Evolutionary conservation across 2,888 invertebrate species (phyloP).

Genomic region (Agrilus biguttatus): DNA sequence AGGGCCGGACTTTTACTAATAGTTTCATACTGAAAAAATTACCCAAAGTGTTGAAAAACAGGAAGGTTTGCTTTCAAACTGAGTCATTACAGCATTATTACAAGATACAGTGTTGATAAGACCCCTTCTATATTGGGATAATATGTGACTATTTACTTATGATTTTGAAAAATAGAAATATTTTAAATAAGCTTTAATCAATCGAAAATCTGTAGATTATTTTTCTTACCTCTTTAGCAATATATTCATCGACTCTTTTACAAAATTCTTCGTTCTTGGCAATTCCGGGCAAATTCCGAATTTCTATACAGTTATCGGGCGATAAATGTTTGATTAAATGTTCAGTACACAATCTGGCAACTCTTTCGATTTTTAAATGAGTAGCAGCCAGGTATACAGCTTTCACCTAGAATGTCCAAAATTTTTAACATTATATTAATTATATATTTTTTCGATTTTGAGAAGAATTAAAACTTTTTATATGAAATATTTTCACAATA

Average conservation of each 20-base stretch:
- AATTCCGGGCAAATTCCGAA: slow-evolving; percentile 46
- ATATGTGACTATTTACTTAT: too few relatives aligned
- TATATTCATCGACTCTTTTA: slow-evolving; percentile 52
- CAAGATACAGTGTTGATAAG: too few relatives aligned
- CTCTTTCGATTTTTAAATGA: slow-evolving; percentile 60
- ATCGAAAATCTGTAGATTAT: background rate
- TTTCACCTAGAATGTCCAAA: slow-evolving; percentile 39
- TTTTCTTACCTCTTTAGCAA: slow-evolving; percentile 43
- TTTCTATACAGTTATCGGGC: slow-evolving; percentile 41
- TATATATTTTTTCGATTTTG: too few relatives aligned
- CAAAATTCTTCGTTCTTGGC: slow-evolving; percentile 44
- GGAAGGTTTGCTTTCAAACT: background rate
- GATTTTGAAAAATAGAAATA: too few relatives aligned
- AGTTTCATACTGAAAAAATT: slow-evolving; percentile 40
- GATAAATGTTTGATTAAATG: slow-evolving; percentile 52
- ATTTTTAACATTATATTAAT: too few relatives aligned
- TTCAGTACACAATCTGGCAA: slow-evolving; percentile 55
- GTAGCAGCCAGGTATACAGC: slow-evolving; percentile 69
- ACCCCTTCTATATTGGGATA: too few relatives aligned
- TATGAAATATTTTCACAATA: too few relatives aligned
- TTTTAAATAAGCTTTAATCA: too few relatives aligned
- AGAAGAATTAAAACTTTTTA: too few relatives aligned
- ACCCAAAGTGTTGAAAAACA: background rate
- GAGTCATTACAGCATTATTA: background rate
- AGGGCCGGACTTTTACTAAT: slow-evolving; percentile 49